These are phyloP conservation scores for Myopa tessellatipennis DNA, from an alignment of 2,888 invertebrate genomes.

Conservation along the genomic window DNA sequence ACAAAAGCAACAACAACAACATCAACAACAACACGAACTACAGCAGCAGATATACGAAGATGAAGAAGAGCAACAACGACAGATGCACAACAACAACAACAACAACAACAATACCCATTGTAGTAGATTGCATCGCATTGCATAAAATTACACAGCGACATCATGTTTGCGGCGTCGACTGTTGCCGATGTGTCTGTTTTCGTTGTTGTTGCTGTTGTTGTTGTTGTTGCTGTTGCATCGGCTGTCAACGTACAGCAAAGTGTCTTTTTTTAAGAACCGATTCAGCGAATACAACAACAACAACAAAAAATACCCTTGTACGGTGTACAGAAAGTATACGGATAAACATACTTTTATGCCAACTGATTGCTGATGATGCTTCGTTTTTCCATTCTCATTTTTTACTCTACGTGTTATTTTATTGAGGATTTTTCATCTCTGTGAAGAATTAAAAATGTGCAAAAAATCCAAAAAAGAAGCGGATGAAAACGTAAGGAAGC, in stretches of 20 bases:
- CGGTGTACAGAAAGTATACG: too few species aligned
- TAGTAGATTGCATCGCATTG: conserved; percentile 37
- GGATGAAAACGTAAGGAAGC: too few species aligned
- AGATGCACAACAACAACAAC: conserved; percentile 8
- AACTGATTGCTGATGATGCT: too few species aligned
- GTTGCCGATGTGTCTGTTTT: neutral
- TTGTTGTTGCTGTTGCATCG: conserved; percentile 1
- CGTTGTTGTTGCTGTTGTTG: conserved; percentile 1
- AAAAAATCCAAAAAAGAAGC: too few species aligned
- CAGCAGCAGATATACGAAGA: conserved; percentile 15
- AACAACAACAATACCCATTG: conserved; percentile 18
- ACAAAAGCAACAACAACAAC: conserved; percentile 10
- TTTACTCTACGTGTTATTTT: too few species aligned
- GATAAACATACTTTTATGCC: too few species aligned
- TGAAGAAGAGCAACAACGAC: neutral
- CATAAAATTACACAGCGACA: conserved; percentile 38
- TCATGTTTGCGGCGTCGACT: conserved; percentile 30
- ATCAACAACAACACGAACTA: conserved; percentile 3
- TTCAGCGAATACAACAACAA: neutral
- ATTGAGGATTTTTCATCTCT: too few species aligned
- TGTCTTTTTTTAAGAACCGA: too few species aligned
- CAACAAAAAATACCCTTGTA: neutral
- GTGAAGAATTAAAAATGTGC: too few species aligned
- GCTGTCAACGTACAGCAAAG: neutral
- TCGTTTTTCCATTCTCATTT: too few species aligned